These are phyloP conservation scores for Bombus difficillimus DNA, from an alignment of 1,140 invertebrate genomes.

Conservation along the genomic window DNA sequence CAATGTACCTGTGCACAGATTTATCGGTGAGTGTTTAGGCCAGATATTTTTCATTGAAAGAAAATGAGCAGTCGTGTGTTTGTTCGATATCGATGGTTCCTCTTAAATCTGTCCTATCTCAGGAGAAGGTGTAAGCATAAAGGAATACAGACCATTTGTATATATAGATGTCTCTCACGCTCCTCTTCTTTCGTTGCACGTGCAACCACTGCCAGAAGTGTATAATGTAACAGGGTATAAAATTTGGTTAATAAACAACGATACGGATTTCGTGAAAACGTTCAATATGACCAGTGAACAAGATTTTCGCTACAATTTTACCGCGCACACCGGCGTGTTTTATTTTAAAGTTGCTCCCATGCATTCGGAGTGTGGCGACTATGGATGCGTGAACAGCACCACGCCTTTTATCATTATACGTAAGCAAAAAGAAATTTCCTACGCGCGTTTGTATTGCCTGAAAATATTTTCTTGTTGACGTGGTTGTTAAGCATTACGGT, in stretches of 20 bases:
- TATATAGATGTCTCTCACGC: constrained; percentile 76
- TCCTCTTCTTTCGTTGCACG: constrained; percentile 66
- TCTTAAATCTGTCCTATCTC: constrained; percentile 10
- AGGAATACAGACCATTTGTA: constrained; percentile 73
- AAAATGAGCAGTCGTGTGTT: not conserved
- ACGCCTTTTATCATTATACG: constrained; percentile 76
- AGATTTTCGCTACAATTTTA: constrained; percentile 68
- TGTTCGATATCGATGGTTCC: not conserved
- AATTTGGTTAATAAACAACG: constrained; percentile 76
- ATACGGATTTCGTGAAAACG: constrained; percentile 57
- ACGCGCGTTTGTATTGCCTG: not conserved
- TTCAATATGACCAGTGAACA: constrained; percentile 31
- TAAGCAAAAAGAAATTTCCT: constrained; percentile 52
- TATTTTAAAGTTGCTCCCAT: constrained; percentile 78
- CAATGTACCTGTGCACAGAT: constrained; percentile 72
- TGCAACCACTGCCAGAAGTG: constrained; percentile 73
- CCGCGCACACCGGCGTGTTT: constrained; percentile 69
- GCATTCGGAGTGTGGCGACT: constrained; percentile 70
- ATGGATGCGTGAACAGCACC: constrained; percentile 76
- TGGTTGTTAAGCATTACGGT: too few species aligned
- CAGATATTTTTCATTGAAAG: not conserved
- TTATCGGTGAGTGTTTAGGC: constrained; percentile 66
- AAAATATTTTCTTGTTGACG: too few species aligned
- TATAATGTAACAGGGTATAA: constrained; percentile 75
- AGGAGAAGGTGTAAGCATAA: constrained; percentile 63